Conservation (phyloP, 2,113 vertebrate species). For the Hippocampus zosterae region DNA sequence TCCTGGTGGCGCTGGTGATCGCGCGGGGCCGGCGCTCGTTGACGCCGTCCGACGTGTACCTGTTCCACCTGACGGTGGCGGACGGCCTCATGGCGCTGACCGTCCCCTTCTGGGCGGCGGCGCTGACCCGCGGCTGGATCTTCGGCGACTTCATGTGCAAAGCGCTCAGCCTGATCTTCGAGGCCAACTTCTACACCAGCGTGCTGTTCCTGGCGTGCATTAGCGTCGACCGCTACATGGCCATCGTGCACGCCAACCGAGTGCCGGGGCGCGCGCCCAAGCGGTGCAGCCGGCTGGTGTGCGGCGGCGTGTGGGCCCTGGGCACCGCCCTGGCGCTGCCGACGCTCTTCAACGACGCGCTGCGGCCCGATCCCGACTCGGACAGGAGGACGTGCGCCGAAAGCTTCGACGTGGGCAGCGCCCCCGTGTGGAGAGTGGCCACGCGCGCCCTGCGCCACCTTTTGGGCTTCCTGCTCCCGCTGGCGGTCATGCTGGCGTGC, state of each 20-base stretch:
- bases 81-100: conserved; percentile 66
- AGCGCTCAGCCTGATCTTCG: conserved; percentile 46
- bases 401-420: conserved; percentile 14
- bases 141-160: conserved; percentile 65
- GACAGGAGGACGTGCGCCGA: conserved; percentile 28
- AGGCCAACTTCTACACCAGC: conserved; percentile 73
- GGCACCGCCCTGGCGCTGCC: conserved; percentile 56
- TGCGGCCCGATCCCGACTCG: accelerated
- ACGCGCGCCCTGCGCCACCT: conserved; percentile 53
- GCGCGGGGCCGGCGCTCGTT: conserved; percentile 28
- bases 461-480: conserved; percentile 69
- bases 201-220: conserved; percentile 72
- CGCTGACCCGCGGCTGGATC: conserved; percentile 48
- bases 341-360: conserved; percentile 28
- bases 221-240: conserved; percentile 68
- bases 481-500: conserved; percentile 65
- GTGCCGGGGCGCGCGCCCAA: background rate
- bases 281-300: conserved; percentile 40
- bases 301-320: conserved; percentile 52
- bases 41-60: conserved; percentile 63
- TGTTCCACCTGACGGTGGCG: conserved; percentile 67
- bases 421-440: conserved; percentile 24
- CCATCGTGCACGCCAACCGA: conserved; percentile 54
- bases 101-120: conserved; percentile 51
- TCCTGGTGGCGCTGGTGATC: conserved; percentile 66